These are phyloP conservation scores for Eubucco bourcierii DNA, from an alignment of 2,113 vertebrate genomes.

Conservation along the genomic window DNA sequence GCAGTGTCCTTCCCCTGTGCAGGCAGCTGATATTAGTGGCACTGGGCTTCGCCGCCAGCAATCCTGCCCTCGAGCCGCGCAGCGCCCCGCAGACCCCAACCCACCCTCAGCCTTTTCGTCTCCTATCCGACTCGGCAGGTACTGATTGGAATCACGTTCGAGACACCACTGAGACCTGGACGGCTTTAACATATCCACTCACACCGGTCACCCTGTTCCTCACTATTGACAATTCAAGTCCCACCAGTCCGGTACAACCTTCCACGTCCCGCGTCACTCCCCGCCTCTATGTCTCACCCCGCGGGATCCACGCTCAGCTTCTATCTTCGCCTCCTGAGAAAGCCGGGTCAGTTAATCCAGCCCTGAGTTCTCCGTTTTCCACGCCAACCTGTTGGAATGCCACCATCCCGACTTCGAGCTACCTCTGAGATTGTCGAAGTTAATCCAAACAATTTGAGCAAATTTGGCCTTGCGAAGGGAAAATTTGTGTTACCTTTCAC, in stretches of 20 bases:
- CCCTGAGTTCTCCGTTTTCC: fast-evolving
- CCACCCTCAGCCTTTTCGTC: background rate
- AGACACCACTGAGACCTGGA: no score
- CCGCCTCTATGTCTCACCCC: background rate
- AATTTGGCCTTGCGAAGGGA: background rate
- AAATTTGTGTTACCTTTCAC: background rate
- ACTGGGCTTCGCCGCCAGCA: no score
- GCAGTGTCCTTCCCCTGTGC: background rate
- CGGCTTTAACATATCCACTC: background rate
- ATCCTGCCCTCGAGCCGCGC: background rate
- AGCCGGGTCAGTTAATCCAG: fast-evolving
- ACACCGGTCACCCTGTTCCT: background rate
- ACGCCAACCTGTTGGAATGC: fast-evolving
- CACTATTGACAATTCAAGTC: fast-evolving
- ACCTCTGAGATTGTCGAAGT: no score
- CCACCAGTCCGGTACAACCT: background rate
- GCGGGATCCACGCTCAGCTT: no score
- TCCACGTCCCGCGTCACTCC: fast-evolving
- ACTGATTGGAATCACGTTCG: no score
- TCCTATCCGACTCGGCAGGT: background rate
- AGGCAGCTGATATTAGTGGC: no score
- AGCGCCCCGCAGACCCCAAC: background rate
- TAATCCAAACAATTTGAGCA: background rate
- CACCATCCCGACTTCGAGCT: background rate
- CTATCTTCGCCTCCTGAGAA: background rate